Evolutionary conservation across 2,113 vertebrate species (phyloP), one percentile per base, ranked within the genome.

Genomic region (Antechinus flavipes): DNA sequence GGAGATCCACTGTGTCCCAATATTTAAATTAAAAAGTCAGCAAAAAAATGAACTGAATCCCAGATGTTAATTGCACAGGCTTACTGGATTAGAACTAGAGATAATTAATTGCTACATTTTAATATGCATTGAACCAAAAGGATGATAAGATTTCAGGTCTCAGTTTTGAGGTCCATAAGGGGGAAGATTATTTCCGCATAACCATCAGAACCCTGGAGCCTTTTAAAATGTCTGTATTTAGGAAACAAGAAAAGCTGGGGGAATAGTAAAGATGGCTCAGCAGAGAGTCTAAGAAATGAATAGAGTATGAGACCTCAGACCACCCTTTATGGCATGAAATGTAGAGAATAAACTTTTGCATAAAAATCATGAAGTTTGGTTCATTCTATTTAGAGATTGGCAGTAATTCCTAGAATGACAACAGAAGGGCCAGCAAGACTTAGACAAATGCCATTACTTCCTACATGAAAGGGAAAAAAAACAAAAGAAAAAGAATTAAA

Each of bases 81-180:
- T 98, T 98, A 97, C 96, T 98, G 97, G 98, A 98, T 98, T 98
- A 98, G 98, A 99, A 98, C 97, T 49, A 96, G 96, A 98, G 98
- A 98, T 98, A 98, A 98, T 99, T 98, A 99, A 98, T 98, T 98
- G 98, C 97, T 94, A 93, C 95, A 97, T 98, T 98, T 98, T 98
- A 98, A 98, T 98, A 98, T 96, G 95, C 55, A 92, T 93, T 95
- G 97, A 94, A 93, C 94, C 98, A 97, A 98, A 98, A 49, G 96
- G 93, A 97, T 98, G 96, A 95, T 97, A 98, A 96, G 95, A 97
- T 98, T 98, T 98, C 96, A 95, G 98, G 97, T 19, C 96, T 89
- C 68, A 76, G 89, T 96, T 98, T 94, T 96, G 91, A 97, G 55
- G 95, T 98, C 96, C 97, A 97, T 95, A 97, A 98, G 93, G 96